phyloP scores from a whole-genome alignment of 2,888 invertebrate genomes.

The Meandrusa payeni region DNA sequence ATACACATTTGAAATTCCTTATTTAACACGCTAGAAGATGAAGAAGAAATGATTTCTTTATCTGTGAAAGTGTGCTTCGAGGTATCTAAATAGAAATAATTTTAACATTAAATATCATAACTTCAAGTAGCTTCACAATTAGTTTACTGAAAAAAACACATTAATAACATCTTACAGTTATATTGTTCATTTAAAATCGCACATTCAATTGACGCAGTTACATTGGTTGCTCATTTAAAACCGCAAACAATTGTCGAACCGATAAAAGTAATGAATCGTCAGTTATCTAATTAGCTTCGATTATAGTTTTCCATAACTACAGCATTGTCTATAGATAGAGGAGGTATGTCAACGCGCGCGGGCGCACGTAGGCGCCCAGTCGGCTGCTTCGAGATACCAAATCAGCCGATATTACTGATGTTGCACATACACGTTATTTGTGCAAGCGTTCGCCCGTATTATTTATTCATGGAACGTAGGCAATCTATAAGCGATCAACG shows the following conservation, averaged over 20 bases:
- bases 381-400: constrained; percentile 39
- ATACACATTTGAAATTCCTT: too few species aligned
- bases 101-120: too few species aligned
- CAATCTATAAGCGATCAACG: constrained; percentile 36
- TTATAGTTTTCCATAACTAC: constrained; percentile 11
- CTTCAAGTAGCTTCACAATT: too few species aligned
- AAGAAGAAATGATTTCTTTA: too few species aligned
- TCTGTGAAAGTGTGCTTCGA: too few species aligned
- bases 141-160: too few species aligned
- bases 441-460: constrained; percentile 34
- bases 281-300: constrained; percentile 24
- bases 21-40: too few species aligned
- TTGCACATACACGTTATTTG: constrained; percentile 36
- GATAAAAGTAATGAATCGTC: constrained; percentile 18
- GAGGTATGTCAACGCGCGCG: constrained; percentile 53
- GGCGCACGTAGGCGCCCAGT: constrained; percentile 67
- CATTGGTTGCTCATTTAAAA: too few species aligned
- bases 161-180: too few species aligned
- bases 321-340: constrained; percentile 19
- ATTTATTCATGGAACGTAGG: constrained; percentile 38
- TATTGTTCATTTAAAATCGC: too few species aligned
- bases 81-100: too few species aligned
- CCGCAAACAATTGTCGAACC: too few species aligned
- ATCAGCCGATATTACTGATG: constrained; percentile 38
- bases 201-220: background rate